A percentile compares a stretch with the other conserved stretches of the same genome.
Conservation (phyloP, 2,888 invertebrate species). For the Megaustenia siamemsis region DNA sequence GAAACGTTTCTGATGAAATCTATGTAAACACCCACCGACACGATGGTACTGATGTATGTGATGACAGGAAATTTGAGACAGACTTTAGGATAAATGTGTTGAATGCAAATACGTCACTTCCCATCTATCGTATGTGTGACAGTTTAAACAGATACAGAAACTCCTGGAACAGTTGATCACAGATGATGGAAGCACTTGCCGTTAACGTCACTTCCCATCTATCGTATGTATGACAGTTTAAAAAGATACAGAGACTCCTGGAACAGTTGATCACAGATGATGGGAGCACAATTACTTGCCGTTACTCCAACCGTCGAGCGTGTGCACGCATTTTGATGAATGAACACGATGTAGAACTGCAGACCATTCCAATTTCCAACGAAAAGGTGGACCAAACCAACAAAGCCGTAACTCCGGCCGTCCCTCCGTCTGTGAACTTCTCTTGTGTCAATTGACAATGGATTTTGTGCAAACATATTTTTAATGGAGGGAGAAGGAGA, state of each 20-base stretch:
- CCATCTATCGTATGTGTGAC: too few species aligned
- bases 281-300: not conserved
- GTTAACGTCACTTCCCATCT: too few species aligned
- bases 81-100: too few species aligned
- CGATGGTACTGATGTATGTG: too few species aligned
- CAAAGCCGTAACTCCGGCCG: constrained; percentile 13
- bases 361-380: not conserved
- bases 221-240: not conserved
- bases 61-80: too few species aligned
- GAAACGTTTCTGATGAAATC: too few species aligned
- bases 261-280: not conserved
- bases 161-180: not conserved
- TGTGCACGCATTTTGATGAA: constrained; percentile 44
- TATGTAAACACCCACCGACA: too few species aligned
- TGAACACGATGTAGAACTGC: constrained; percentile 16
- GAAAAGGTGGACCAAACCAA: constrained; percentile 34
- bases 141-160: not conserved
- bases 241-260: not conserved
- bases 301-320: not conserved
- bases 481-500: not conserved
- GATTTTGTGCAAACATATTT: constrained; percentile 42
- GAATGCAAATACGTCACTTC: too few species aligned
- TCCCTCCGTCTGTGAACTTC: constrained; percentile 6
- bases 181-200: not conserved
- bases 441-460: constrained; percentile 39